Evolutionary conservation across 2,113 vertebrate species (phyloP).

Genomic region (human (Homo sapiens)): DNA sequence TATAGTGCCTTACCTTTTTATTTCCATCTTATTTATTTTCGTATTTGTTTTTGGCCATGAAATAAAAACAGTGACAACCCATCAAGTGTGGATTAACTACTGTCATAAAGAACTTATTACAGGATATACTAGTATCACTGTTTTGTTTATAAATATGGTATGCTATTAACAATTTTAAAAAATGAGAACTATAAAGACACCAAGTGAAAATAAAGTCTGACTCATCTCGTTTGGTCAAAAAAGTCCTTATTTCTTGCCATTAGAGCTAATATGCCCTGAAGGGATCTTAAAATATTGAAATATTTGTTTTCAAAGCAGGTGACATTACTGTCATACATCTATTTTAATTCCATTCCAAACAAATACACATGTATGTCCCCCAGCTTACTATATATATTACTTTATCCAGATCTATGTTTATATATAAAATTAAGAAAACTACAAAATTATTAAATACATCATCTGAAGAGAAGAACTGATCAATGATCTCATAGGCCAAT

Average conservation of each 20-base stretch:
- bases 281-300: slow-evolving; percentile 30
- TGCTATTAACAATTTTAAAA: neutral
- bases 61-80: slow-evolving; percentile 23
- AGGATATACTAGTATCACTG: slow-evolving; percentile 4
- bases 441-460: slow-evolving; percentile 87
- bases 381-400: neutral
- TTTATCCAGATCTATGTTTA: neutral
- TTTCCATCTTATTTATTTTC: slow-evolving; percentile 12
- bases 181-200: slow-evolving; percentile 11
- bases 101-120: neutral
- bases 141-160: slow-evolving; percentile 1
- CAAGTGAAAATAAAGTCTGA: slow-evolving; percentile 17
- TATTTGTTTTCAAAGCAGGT: slow-evolving; percentile 34
- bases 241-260: neutral
- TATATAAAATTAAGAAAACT: neutral
- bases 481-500: slow-evolving; percentile 99
- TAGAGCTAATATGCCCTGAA: neutral
- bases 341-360: slow-evolving; percentile 1
- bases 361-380: neutral
- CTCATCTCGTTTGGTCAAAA: neutral
- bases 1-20: neutral
- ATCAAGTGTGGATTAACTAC: neutral
- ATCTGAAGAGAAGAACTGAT: slow-evolving; percentile 99
- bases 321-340: neutral
- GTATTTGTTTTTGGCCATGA: slow-evolving; percentile 37